Evolutionary conservation across 2,113 vertebrate genomes (phyloP), one percentile per base, ranked within the genome.

Genomic region (Chaetura pelagica): DNA sequence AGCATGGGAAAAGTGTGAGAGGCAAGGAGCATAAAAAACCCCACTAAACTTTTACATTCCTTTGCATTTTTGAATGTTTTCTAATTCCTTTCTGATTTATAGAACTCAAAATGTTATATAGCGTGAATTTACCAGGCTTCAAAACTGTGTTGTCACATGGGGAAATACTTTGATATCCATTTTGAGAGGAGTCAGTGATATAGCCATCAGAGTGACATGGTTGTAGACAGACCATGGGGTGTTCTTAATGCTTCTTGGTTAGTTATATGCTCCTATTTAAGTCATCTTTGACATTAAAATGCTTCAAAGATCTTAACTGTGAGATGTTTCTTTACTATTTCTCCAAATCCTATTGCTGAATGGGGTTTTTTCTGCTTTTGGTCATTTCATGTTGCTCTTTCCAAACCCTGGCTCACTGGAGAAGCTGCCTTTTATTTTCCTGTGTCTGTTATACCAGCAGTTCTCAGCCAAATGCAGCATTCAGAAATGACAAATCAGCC

Each of bases 241-340:
- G 46, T n/a, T 91, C 10, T 44, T 92, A 75, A 54, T 57, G 30
- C 29, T 76, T 89, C 34, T 87, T n/a, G 64, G 29, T 82, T 75
- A 30, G 26, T 38, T 93, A 75, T 79, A 23, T 82, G 35, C 35
- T 91, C 66, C 74, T 61, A 46, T 51, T 95, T 82, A 93, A 80
- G 84, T 82, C 35, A 59, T 75, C 30, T 84, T 75, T 91, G 91
- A 82, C 58, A 92, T 66, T 51, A 58, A 90, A 92, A 92, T 84
- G 42, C 44, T 87, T 95, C 89, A 91, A 61, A 89, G 38, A 64
- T 62, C 29, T 69, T 73, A 83, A 76, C 55, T 92, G 61, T 48
- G 72, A 80, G 22, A 67, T 57, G 52, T 42, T 12, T 80, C 77
- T 77, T 72, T 67, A 63, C n/a, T 62, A 5, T 90, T 93, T 77